Base-by-base conservation (phyloP, 2,113 vertebrate genomes). In the Equus przewalskii region DNA sequence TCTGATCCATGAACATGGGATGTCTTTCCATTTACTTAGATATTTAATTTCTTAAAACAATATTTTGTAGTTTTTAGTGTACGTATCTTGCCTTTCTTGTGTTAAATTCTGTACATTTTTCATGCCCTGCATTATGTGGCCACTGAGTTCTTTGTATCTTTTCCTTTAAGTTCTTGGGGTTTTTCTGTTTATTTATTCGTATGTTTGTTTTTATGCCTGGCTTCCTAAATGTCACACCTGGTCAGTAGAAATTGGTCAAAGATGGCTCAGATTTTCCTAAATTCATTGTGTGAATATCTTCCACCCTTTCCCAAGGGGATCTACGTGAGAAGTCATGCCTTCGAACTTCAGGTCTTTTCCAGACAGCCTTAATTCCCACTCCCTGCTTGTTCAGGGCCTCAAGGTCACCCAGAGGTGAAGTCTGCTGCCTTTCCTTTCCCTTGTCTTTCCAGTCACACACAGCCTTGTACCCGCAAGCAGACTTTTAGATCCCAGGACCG, bases 31-130 rank as follows among this genome's bases (percentile, higher is more conserved):
- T 73, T 78, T 83, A 49, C 73, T 93, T 69, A 60, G 10, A 24
- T 46, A 56, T 94, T 95, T 49, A 65, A 94, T 83, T 88, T 79
- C 58, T 75, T 90, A 26, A 82, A 72, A 94, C 16, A 92, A 1
- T 19, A 21, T 69, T n/a, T 62, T 24, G 4, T n/a, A 94, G 41
- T 62, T 87, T 91, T 79, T 22, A 49, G 30, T 64, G 3, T 79
- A 22, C 10, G 46, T 56, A 5, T n/a, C 3, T 92, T 49, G 10
- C 11, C 51, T 6, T 69, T 67, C 21, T 76, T 94, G 70, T 70
- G 13, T 82, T 82, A 60, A 78, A 85, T 73, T 83, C 69, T 78
- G 3, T 46, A 36, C 21, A 60, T 51, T 44, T 33, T 70, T 2
- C 54, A 16, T 36, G 2, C 49, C 46, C 30, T 72, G 5, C 0